Conservation (phyloP, 2,888 invertebrate genomes). For the Tortricodes alternella region DNA sequence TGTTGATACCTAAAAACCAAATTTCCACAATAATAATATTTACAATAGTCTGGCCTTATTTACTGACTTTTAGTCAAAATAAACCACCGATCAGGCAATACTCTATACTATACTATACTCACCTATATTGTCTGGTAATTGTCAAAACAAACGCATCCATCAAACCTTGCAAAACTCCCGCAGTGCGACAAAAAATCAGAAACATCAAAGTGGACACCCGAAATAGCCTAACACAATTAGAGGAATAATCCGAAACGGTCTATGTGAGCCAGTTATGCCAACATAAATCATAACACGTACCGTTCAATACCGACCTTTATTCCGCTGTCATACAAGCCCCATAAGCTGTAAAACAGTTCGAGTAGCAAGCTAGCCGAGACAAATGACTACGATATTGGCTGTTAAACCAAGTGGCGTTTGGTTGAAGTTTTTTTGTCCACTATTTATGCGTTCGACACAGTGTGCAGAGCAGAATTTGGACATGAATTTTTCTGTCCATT, state of each 20-base stretch:
- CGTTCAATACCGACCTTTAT: conserved; percentile 3
- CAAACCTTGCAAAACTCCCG: conserved; percentile 31
- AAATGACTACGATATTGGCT: conserved; percentile 69
- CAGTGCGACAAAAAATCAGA: conserved; percentile 29
- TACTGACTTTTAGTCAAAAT: no score
- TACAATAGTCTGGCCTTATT: no score
- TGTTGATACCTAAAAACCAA: no score
- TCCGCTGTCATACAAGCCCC: neutral
- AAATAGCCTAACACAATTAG: conserved; percentile 55
- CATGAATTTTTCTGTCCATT: conserved; percentile 14
- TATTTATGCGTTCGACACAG: conserved; percentile 50
- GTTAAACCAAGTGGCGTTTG: conserved; percentile 53
- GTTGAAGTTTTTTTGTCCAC: conserved; percentile 42
- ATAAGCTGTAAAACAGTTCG: conserved; percentile 39
- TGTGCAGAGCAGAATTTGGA: conserved; percentile 29
- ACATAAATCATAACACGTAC: conserved; percentile 38
- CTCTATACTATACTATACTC: neutral
- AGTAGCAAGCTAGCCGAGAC: conserved; percentile 56
- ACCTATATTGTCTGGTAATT: no score
- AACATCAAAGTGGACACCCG: conserved; percentile 13
- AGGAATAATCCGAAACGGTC: conserved; percentile 56
- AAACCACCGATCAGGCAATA: no score
- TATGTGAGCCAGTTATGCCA: conserved; percentile 56
- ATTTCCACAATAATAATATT: no score
- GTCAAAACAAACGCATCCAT: conserved; percentile 15